phyloP scores from a whole-genome alignment of 2,113 vertebrate genomes.

The Channa maculata region DNA sequence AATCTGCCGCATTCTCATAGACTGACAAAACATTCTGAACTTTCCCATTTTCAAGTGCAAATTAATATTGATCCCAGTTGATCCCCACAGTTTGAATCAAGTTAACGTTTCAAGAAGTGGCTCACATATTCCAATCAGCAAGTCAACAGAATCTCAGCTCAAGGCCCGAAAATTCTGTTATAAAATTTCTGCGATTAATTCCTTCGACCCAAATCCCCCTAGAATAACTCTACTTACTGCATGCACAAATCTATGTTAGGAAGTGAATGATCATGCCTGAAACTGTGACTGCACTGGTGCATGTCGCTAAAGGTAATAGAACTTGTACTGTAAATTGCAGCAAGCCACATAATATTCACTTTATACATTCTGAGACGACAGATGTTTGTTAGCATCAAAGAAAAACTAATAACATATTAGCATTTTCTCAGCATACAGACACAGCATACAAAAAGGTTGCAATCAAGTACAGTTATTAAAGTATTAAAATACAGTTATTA shows the following conservation, averaged over 20 bases:
- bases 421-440: too few species aligned
- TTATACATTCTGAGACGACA: too few species aligned
- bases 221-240: constrained; percentile 16
- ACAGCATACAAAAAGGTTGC: too few species aligned
- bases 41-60: constrained; percentile 65
- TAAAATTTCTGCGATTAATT: neutral
- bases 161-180: neutral
- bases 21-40: constrained; percentile 26
- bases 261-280: neutral
- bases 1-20: neutral
- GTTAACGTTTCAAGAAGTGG: constrained; percentile 28
- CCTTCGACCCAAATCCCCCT: neutral
- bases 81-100: constrained; percentile 43
- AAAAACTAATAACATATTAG: too few species aligned
- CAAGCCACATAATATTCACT: too few species aligned
- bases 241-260: neutral
- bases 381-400: too few species aligned
- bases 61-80: constrained; percentile 54
- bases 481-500: too few species aligned
- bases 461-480: too few species aligned
- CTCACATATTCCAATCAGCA: constrained; percentile 53
- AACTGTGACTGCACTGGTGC: too few species aligned
- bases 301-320: too few species aligned
- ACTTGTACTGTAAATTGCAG: too few species aligned
- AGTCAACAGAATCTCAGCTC: constrained; percentile 7